Base-by-base conservation (phyloP, 2,113 vertebrate genomes). In the Spea bombifrons region DNA sequence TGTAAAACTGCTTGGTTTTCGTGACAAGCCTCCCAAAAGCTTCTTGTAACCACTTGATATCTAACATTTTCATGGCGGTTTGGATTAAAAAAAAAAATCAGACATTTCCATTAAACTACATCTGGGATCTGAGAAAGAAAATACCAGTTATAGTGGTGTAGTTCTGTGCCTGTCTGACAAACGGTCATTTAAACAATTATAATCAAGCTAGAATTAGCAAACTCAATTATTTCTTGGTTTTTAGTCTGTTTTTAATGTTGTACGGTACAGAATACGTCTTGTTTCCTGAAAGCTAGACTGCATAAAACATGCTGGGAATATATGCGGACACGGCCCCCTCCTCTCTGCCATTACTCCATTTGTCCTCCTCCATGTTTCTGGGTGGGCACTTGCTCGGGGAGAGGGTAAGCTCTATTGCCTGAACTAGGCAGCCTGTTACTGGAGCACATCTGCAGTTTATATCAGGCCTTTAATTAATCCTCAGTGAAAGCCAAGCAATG, bases 401-500 rank as follows among this genome's bases (percentile, higher is more conserved):
- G 89, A 88, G 85, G 85, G 73, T 83, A 91, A 88, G 89, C 88
- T 87, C 87, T 82, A 88, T 81, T 89, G 86, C 87, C 86, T 90
- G 89, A 92, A 92, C 87, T 83, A 89, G 85, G 88, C 91, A 89
- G 87, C 88, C 90, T 88, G 86, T 89, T 90, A 83, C 89, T 93
- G 89, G 89, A 92, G 95, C 95, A 98, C 97, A 98, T 97, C 96
- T 98, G 97, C 96, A 94, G 96, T 98, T 98, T 96, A 96, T 98
- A 98, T 99, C 96, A 98, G 94, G 88, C 93, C 95, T 96, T 97
- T 98, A 98, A 98, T 98, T 98, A 98, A 98, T 99, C 95, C 95
- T 98, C 95, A 96, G 95, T 96, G 97, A 97, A 96, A 96, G 96
- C 95, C 95, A 96, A 94, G 90, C 94, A 93, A 94, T 96, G 96